These are phyloP conservation scores for Darevskia nairensis DNA, from an alignment of 2,797 vertebrate species.

Conservation along the genomic window DNA sequence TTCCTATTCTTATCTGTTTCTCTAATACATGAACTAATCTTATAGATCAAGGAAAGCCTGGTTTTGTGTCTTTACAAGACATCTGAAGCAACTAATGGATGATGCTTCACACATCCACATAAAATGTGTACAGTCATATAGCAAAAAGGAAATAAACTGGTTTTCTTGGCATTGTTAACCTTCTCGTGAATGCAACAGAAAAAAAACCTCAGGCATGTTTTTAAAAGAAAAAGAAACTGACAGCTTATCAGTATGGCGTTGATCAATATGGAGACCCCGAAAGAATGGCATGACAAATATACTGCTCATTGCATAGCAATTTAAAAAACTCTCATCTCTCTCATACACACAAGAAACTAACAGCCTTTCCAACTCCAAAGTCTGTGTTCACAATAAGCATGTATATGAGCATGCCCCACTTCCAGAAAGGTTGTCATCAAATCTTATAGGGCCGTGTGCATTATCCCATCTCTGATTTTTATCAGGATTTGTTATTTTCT, in stretches of 20 bases:
- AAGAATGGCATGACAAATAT: neutral
- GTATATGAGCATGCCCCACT: neutral
- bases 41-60: too few species aligned
- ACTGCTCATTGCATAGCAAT: too few species aligned
- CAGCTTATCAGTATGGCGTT: neutral
- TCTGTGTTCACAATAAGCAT: neutral
- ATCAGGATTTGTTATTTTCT: neutral
- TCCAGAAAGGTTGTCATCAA: neutral
- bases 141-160: neutral
- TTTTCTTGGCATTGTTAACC: neutral
- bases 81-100: too few species aligned
- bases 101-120: too few species aligned
- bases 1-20: too few species aligned
- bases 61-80: too few species aligned
- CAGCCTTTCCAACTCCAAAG: neutral
- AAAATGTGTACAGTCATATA: neutral
- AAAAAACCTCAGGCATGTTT: neutral
- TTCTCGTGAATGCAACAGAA: neutral
- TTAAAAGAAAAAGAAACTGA: neutral
- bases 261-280: neutral
- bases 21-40: too few species aligned
- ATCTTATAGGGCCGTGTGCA: neutral
- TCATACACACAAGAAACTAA: too few species aligned
- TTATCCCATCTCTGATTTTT: neutral
- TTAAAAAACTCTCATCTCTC: neutral